Evolutionary conservation across 2,888 invertebrate genomes (phyloP).

Genomic region (Mythimna vitellina): DNA sequence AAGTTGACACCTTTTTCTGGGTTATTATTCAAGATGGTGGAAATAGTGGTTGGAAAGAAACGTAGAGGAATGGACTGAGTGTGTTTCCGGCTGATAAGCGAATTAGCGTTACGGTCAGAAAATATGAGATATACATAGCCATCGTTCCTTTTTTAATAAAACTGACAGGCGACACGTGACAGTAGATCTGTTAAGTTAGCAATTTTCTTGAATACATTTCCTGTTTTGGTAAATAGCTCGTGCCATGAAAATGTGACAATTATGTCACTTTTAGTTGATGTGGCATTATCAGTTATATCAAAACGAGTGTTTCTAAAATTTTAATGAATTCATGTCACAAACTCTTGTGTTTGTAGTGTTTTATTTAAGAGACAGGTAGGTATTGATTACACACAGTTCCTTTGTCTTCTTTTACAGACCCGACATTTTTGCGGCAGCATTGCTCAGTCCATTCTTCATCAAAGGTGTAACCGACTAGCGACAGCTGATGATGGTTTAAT

Average conservation of each 20-base stretch:
- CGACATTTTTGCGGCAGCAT: fast-evolving
- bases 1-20: background rate
- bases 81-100: background rate
- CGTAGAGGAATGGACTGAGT: background rate
- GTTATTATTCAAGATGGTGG: background rate
- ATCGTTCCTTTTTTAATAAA: too few species aligned
- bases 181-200: too few species aligned
- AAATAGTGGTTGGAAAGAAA: background rate
- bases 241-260: too few species aligned
- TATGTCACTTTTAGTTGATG: too few species aligned
- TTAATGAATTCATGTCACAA: background rate
- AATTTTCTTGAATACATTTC: too few species aligned
- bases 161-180: too few species aligned
- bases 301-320: background rate
- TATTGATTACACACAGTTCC: background rate
- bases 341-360: background rate
- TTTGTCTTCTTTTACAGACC: background rate
- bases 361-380: background rate
- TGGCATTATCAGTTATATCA: too few species aligned
- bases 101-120: background rate
- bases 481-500: constrained; percentile 13
- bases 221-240: too few species aligned
- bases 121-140: background rate
- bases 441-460: background rate
- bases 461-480: background rate